Evolutionary conservation across 2,113 vertebrate species (phyloP), one percentile per base, ranked within the genome.

Genomic region (Heterotis niloticus): DNA sequence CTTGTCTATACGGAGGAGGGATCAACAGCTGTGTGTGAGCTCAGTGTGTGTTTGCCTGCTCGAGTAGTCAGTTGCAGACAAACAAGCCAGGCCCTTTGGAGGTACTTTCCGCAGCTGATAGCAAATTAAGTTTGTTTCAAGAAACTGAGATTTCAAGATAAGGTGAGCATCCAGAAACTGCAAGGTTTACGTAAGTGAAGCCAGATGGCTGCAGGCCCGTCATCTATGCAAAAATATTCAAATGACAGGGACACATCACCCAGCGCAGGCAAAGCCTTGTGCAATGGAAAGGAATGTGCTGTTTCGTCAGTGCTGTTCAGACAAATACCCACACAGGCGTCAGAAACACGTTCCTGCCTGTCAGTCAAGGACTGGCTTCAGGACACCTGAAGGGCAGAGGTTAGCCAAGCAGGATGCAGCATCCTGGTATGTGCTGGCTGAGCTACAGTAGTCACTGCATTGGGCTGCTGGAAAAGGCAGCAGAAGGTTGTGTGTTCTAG

Each of bases 161-260:
- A 70, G 23, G 16, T 20, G 51, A 66, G 18, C 26, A 56, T 16
- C 9, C 28, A 56, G 28, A 12, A 60, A 34, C 66, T 29, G 56
- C 12, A 11, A 34, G 12, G n/a, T 51, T 34, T 20, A 34, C 57
- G 24, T 12, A 26, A 44, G 20, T 12, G 18, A 0, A 0, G 9
- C 51, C 12, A 54, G 69, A 13, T 72, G 69, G 51, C 57, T 74
- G 1, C 77, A 44, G 67, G 57, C 28, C 67, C 24, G 51, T 26
- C 28, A 34, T 29, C 26, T 26, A 79, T 79, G 77, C 77, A 79
- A 79, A 79, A 71, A 62, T 52, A 79, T 72, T 78, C 67, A 78
- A 70, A 72, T 13, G 7, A 73, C 23, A n/a, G 23, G 11, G 24
- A 7, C 14, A 57, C 20, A 54, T 68, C 13, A 24, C 28, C 17